Percentiles rank a stretch among this genome's conserved stretches.
Evolutionary conservation across 2,113 vertebrate genomes (phyloP).

Genomic region (Natator depressus): DNA sequence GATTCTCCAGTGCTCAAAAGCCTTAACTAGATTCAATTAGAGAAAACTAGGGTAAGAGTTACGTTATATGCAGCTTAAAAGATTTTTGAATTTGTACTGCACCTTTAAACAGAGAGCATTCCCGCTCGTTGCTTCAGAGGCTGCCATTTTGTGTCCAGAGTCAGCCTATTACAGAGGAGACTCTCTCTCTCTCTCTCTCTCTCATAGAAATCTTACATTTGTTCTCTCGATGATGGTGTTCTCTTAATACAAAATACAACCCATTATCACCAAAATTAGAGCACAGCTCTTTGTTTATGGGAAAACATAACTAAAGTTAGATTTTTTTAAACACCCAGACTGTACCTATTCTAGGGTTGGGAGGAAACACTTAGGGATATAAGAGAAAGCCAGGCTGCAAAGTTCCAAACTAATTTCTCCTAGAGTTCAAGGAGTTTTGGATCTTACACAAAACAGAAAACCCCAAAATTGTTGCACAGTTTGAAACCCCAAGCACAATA

Average conservation of each 20-base stretch:
- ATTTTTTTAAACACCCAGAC: neutral
- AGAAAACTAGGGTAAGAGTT: neutral
- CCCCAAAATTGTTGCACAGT: neutral
- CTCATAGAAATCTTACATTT: neutral
- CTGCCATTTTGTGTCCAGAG: neutral
- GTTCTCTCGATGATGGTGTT: neutral
- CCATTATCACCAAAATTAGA: neutral
- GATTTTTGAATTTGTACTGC: neutral
- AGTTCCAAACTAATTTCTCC: neutral
- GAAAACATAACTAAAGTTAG: neutral
- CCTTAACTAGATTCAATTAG: neutral
- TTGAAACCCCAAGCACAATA: fast-evolving
- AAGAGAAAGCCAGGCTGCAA: neutral
- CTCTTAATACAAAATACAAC: neutral
- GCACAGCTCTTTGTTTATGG: neutral
- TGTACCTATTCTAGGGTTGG: neutral
- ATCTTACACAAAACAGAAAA: neutral
- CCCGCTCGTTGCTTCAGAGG: neutral
- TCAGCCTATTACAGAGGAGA: neutral
- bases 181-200: neutral
- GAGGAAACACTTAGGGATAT: neutral
- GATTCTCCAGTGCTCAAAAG: neutral
- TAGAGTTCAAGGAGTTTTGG: neutral
- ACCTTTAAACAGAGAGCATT: neutral
- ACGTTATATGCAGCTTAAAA: neutral